Evolutionary conservation across 2,797 vertebrate species (phyloP), one percentile per base, ranked within the genome.

Genomic region (Pagetopsis macropterus): DNA sequence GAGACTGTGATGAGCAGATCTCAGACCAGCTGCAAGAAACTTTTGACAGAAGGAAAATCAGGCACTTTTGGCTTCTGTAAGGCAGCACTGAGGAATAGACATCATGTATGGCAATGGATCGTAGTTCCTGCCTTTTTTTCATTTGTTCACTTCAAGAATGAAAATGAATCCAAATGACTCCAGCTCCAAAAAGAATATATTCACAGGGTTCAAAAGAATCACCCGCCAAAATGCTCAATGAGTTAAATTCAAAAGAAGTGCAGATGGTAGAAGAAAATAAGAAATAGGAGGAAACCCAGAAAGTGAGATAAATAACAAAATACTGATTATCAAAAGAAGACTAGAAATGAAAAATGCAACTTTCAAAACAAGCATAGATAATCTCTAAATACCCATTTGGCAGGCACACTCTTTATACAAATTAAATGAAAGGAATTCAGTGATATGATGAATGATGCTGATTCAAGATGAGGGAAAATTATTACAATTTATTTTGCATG

Each of bases 231-330:
- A n/a, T 61, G 51, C 56, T 69, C 33, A 5, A 13, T 9, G 37
- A 66, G 45, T n/a, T 51, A 12, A 52, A 70, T 13, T 8, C 56
- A 59, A 62, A 16, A 76, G 60, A 78, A 41, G 49, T 71, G 63
- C 75, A 83, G 81, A 55, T 78, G 75, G 65, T 2, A 15, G 48
- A 17, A 68, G 45, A 85, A 77, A 45, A 21, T 14, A 23, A 62
- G 17, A 37, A 66, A 0, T n/a, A 4, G 7, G 45, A 43, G 57
- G 55, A 79, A 61, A 56, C 0, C 3, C 7, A 21, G 16, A 61
- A 6, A 11, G 8, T 43, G 40, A 52, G 21, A 72, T 66, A n/a
- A 73, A 51, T 43, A 56, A 48, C 2, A 65, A 13, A 60, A 51
- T 31, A 9, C 41, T 37, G n/a, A 27, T n/a, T 3, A 33, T 57